These are phyloP conservation scores for Odocoileus virginianus DNA, from an alignment of 2,113 vertebrate genomes.

Conservation along the genomic window DNA sequence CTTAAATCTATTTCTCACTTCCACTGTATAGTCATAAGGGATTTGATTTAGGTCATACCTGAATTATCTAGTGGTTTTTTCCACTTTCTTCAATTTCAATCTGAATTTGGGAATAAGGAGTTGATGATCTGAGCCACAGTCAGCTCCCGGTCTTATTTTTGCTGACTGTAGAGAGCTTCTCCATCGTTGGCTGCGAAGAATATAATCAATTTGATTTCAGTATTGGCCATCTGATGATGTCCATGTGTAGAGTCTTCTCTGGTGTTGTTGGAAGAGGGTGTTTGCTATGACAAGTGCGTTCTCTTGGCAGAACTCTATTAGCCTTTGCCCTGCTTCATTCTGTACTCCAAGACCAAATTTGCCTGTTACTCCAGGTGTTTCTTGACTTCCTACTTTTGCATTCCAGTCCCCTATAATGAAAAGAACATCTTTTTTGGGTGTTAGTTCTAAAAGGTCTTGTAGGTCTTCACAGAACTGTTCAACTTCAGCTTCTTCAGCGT, in stretches of 20 bases:
- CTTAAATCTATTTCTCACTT: background rate
- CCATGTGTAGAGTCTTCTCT: background rate
- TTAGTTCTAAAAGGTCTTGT: background rate
- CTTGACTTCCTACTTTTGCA: background rate
- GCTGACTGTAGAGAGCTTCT: background rate
- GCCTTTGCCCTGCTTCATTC: background rate
- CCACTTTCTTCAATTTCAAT: background rate
- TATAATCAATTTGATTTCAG: background rate
- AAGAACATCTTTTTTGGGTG: background rate
- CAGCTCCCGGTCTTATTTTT: background rate
- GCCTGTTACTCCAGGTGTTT: background rate
- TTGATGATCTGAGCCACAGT: background rate
- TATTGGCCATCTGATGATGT: background rate
- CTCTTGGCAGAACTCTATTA: background rate
- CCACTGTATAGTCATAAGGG: background rate
- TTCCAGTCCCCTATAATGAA: background rate
- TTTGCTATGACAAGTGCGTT: accelerated
- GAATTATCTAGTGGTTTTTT: background rate
- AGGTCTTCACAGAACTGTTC: background rate
- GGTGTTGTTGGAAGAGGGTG: background rate
- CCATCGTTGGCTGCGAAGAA: background rate
- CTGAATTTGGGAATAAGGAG: background rate
- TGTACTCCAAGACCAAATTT: background rate
- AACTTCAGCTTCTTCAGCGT: background rate
- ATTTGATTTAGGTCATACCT: background rate